Evolutionary conservation across 2,113 vertebrate genomes (phyloP).

Genomic region (Hymenochirus boettgeri): DNA sequence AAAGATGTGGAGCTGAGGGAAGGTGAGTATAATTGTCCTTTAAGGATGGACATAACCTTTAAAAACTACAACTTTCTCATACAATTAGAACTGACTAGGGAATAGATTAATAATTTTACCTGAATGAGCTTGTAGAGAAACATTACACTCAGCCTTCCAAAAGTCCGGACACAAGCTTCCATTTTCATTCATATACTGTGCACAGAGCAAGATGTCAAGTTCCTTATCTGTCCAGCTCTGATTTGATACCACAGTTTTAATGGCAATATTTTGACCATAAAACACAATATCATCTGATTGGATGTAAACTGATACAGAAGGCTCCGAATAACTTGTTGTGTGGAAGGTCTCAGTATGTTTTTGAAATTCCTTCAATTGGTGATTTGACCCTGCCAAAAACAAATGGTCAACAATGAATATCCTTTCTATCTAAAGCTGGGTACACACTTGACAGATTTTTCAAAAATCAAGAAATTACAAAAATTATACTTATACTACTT

Average conservation of each 20-base stretch:
- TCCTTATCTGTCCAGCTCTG: conserved; percentile 45
- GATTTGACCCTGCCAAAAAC: conserved; percentile 9
- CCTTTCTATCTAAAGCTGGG: no score
- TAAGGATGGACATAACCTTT: no score
- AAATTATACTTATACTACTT: no score
- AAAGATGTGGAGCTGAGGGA: no score
- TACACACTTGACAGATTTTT: no score
- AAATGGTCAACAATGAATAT: no score
- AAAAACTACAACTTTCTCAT: no score
- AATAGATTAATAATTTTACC: no score
- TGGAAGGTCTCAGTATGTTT: not conserved
- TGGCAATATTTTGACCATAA: conserved; percentile 44
- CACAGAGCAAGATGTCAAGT: conserved; percentile 44
- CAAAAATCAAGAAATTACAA: no score
- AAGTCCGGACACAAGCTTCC: conserved; percentile 46
- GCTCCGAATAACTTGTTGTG: not conserved
- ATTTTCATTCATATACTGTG: conserved; percentile 56
- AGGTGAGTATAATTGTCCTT: no score
- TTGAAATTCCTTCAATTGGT: conserved; percentile 20
- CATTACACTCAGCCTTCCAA: conserved; percentile 54
- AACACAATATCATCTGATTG: conserved; percentile 24
- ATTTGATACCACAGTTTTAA: conserved; percentile 52
- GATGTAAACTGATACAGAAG: conserved; percentile 45
- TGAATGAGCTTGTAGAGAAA: conserved; percentile 47
- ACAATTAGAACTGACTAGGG: no score